Base-by-base conservation (phyloP, 1,140 invertebrate species). In the Euwallacea similis region DNA sequence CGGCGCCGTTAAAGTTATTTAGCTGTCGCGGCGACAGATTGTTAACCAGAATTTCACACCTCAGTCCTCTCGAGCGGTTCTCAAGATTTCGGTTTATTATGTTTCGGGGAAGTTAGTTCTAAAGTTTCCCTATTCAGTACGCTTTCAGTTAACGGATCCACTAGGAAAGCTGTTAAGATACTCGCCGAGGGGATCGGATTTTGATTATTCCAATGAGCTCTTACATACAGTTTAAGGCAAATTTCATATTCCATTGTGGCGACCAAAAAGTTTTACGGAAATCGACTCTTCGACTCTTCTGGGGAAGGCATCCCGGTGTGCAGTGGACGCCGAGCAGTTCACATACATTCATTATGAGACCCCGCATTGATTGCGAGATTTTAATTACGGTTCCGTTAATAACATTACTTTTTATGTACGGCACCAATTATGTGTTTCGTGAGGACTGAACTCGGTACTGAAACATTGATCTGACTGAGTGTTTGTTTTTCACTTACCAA, bases 11-110 rank as follows among this genome's bases (percentile, higher is more conserved):
- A 33, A 63, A 63, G 61, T 63, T 63, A 63, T 63, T 63, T 63
- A 63, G 61, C 44, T 47, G 43, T 61, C 59, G 13, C 21, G 61
- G 61, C 61, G 61, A 63, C 61, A 33, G 61, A 63, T 63, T 63
- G 61, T 63, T 63, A 63, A 63, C 61, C 61, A 33, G 16, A 63
- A 63, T 63, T 63, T 63, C 61, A 63, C 44, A 50, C 44, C 61
- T 63, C 61, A 63, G 42, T 63, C 61, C 61, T 50, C 61, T 63
- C 21, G 61, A 63, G 61, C 33, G 44, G 13, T 16, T 16, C 61
- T 50, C 61, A 46, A 63, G 61, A 63, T 63, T 50, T 50, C 61
- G 33, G 43, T 63, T 63, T 63, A 63, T 63, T 63, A 63, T 63
- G 61, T 63, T 63, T 11, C 21, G 61, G 21, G 21, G 42, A 61